phyloP scores from a whole-genome alignment of 2,113 vertebrate genomes.

The Pachypanchax playfairii region DNA sequence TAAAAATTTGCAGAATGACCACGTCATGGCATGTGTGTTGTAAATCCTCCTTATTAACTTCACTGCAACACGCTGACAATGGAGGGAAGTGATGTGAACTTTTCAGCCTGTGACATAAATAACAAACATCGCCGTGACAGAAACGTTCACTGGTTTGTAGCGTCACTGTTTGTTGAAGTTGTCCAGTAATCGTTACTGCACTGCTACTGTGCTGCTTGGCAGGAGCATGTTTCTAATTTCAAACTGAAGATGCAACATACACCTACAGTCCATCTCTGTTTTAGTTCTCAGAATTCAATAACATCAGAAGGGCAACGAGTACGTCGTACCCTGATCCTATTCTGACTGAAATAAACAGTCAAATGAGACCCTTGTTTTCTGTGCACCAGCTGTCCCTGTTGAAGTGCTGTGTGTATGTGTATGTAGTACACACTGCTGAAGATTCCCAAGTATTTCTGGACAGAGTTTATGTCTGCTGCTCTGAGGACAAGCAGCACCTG shows the following conservation, averaged over 20 bases:
- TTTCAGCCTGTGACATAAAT: not conserved
- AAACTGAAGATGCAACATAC: not conserved
- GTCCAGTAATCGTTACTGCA: not conserved
- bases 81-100: slow-evolving; percentile 28
- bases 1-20: not conserved
- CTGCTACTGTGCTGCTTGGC: slow-evolving; percentile 8
- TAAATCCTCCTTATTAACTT: not conserved
- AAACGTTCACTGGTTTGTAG: not conserved
- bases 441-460: slow-evolving; percentile 38
- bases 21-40: not conserved
- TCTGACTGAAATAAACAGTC: slow-evolving; percentile 13
- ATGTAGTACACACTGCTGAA: slow-evolving; percentile 22
- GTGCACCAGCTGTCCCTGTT: slow-evolving; percentile 33
- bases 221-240: slow-evolving; percentile 20
- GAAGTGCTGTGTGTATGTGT: not conserved
- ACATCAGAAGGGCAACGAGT: slow-evolving; percentile 1
- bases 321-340: not conserved
- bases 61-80: not conserved
- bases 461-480: slow-evolving; percentile 30
- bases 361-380: slow-evolving; percentile 25
- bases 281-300: not conserved
- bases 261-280: not conserved
- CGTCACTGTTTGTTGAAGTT: not conserved
- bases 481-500: slow-evolving; percentile 62
- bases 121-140: not conserved